Evolutionary conservation across 2,888 invertebrate genomes (phyloP).

Genomic region (Ormyrus labotus): DNA sequence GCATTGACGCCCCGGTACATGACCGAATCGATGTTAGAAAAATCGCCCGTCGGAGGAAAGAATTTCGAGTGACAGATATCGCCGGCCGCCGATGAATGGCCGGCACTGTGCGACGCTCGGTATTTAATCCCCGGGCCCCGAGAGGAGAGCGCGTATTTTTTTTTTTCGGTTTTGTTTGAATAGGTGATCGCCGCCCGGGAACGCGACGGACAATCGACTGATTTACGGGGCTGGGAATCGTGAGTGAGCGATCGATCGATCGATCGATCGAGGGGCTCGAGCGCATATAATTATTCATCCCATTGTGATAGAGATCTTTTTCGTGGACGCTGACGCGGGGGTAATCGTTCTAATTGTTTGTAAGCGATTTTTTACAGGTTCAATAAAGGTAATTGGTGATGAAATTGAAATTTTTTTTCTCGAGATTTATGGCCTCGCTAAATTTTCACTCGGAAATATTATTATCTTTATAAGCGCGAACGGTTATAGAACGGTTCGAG

Average conservation of each 20-base stretch:
- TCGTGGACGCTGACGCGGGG: background rate
- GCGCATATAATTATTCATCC: conserved; percentile 31
- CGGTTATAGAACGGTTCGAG: too few relatives aligned
- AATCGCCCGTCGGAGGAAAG: conserved; percentile 1
- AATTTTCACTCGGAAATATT: too few relatives aligned
- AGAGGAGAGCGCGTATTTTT: background rate
- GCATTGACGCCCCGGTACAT: background rate
- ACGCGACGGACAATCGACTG: conserved; percentile 21
- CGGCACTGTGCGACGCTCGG: conserved; percentile 24
- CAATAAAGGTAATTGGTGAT: too few relatives aligned
- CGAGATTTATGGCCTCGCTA: too few relatives aligned
- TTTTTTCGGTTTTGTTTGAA: conserved; percentile 31
- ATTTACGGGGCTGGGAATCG: conserved; percentile 27
- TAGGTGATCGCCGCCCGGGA: conserved; percentile 4
- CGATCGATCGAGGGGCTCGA: too few relatives aligned
- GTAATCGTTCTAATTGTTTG: too few relatives aligned
- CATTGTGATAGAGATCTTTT: conserved; percentile 19
- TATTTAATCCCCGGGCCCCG: conserved; percentile 24
- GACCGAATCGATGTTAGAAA: background rate
- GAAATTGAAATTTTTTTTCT: too few relatives aligned
- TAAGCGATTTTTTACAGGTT: too few relatives aligned
- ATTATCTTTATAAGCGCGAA: too few relatives aligned
- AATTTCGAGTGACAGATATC: conserved; percentile 14
- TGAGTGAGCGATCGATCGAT: conserved; percentile 10
- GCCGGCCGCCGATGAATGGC: conserved; percentile 35